phyloP scores from a whole-genome alignment of 92 coral and sea anemone species.

The Muricea muricata region DNA sequence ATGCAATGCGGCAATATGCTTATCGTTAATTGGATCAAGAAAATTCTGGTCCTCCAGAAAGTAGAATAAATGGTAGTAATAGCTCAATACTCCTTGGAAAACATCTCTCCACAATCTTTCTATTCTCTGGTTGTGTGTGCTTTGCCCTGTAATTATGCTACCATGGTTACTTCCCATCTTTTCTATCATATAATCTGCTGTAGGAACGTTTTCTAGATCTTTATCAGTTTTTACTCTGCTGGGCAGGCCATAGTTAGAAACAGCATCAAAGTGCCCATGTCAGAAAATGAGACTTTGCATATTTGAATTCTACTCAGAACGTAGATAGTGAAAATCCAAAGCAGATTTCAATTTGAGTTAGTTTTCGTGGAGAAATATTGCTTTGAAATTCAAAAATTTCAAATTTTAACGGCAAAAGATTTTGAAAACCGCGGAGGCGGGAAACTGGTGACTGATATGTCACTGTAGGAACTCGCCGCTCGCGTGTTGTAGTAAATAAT shows the following conservation, averaged over 20 bases:
- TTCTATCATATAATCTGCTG: slow-evolving; percentile 58
- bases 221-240: slow-evolving; percentile 27
- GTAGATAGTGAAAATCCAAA: too few relatives aligned
- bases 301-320: too few relatives aligned
- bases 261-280: too few relatives aligned
- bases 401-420: too few relatives aligned
- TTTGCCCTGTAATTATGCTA: slow-evolving; percentile 61
- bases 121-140: slow-evolving; percentile 54
- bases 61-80: slow-evolving; percentile 53
- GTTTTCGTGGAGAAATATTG: too few relatives aligned
- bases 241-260: slow-evolving; percentile 58
- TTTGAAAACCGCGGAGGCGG: too few relatives aligned
- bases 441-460: too few relatives aligned
- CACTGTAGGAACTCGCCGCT: too few relatives aligned
- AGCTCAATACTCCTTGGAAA: slow-evolving; percentile 41
- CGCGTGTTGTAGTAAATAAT: too few relatives aligned
- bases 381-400: too few relatives aligned
- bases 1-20: slow-evolving; percentile 72
- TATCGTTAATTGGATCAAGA: slow-evolving; percentile 61
- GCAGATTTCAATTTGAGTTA: too few relatives aligned
- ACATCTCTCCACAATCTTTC: slow-evolving; percentile 62
- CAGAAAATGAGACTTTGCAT: too few relatives aligned
- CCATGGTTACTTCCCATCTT: slow-evolving; percentile 62
- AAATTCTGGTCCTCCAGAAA: slow-evolving; percentile 56
- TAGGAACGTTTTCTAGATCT: slow-evolving; percentile 56